A percentile compares a stretch with the other conserved stretches of the same genome.
Conservation (phyloP, 2,888 invertebrate genomes). For the Fragum sueziense region DNA sequence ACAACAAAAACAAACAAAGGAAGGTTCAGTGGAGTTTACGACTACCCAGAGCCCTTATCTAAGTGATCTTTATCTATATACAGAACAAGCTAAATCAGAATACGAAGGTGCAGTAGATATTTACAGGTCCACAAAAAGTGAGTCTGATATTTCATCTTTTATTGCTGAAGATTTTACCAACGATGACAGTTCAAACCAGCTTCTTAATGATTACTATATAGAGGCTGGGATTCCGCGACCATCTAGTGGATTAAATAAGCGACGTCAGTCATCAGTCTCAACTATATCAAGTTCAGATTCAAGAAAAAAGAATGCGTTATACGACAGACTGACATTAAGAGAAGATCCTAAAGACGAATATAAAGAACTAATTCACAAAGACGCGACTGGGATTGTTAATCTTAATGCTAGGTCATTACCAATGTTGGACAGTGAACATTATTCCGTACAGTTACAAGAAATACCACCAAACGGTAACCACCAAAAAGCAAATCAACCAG, state of each 20-base stretch:
- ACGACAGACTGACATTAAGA: not conserved
- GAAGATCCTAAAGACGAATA: not conserved
- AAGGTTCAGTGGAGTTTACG: not conserved
- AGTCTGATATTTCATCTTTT: not conserved
- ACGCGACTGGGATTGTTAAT: not conserved
- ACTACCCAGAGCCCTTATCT: constrained; percentile 4
- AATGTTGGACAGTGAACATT: not conserved
- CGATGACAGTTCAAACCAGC: not conserved
- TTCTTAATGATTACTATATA: not conserved
- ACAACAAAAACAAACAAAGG: not conserved
- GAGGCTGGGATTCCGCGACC: constrained; percentile 5
- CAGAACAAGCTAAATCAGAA: not conserved
- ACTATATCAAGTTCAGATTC: not conserved
- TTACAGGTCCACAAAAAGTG: not conserved
- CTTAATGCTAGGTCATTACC: not conserved
- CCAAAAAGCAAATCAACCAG: not conserved
- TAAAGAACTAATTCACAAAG: constrained; percentile 5
- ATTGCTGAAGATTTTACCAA: not conserved
- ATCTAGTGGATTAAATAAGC: not conserved
- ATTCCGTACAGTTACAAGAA: not conserved
- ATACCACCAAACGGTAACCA: not conserved
- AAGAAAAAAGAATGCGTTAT: not conserved
- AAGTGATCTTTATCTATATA: constrained; percentile 2
- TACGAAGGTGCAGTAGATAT: not conserved
- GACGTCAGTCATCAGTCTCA: not conserved